Evolutionary conservation across 2,113 vertebrate species (phyloP), one percentile per base, ranked within the genome.

Genomic region (Alosa alosa): DNA sequence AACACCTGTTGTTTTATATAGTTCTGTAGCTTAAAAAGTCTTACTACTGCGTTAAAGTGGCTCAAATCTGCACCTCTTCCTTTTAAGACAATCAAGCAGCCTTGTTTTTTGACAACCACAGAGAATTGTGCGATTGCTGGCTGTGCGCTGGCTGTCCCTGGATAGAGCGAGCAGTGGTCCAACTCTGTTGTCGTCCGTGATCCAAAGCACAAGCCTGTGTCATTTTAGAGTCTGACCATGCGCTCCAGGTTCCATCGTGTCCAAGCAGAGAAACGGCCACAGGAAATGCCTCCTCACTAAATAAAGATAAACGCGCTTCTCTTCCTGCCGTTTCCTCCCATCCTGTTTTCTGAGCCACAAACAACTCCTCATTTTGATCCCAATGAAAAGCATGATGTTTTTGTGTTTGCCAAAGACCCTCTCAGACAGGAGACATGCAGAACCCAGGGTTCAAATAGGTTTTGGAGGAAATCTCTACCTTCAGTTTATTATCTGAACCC

Each of bases 281-380:
- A 85, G 88, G 88, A 89, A 89, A 88, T 81, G 86, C 39, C 81
- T 87, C 84, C 84, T 83, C 85, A 84, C 85, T 85, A 82, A 87
- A 55, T 86, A 78, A 83, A 85, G 84, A 90, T 84, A 84, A 88
- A 89, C 78, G 17, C 81, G 13, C 47, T 81, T 60, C 82, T 88
- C 83, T 31, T 84, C 49, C 81, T 57, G 83, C 25, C 18, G 83
- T 90, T 86, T 88, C 87, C 88, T 86, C 52, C 25, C 84, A 86
- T 89, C 88, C 89, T 88, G 89, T 90, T 89, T 90, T 83, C 47
- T 41, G 52, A 44, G 17, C 13, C 45, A 68, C 68, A 84, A 47
- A 75, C 45, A 85, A 83, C 46, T 13, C 15, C 64, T 85, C 46
- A 49, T 83, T 84, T 52, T 9, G 50, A 39, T 18, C 31, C 7